These are phyloP conservation scores for Meliscaeva auricollis DNA, from an alignment of 2,888 invertebrate species.

Conservation along the genomic window DNA sequence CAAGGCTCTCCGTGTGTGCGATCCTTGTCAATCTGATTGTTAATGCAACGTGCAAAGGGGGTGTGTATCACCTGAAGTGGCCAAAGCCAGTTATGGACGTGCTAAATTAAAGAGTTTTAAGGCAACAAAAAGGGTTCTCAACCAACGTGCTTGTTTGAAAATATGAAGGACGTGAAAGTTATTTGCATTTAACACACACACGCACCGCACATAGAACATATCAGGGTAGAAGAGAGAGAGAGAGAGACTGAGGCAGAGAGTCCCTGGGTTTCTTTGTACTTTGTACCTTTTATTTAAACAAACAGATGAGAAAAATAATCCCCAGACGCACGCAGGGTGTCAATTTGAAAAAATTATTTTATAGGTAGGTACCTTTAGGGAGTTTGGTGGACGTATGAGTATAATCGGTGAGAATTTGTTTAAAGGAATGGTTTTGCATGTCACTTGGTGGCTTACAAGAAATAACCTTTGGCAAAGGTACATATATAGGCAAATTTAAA, in stretches of 20 bases:
- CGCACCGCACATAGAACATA: background rate
- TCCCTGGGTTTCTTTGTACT: background rate
- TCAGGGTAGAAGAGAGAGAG: background rate
- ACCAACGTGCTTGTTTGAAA: background rate
- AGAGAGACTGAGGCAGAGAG: background rate
- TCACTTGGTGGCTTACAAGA: no score
- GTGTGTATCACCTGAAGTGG: background rate
- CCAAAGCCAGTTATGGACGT: constrained; percentile 35
- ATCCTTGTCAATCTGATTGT: constrained; percentile 24
- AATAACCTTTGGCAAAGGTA: no score
- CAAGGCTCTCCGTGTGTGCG: background rate
- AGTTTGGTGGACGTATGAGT: no score
- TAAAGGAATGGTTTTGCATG: no score
- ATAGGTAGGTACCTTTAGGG: no score
- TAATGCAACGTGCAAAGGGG: constrained; percentile 6
- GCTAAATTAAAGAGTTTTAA: constrained; percentile 12
- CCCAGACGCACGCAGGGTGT: background rate
- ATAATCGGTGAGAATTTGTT: no score
- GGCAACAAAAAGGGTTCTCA: constrained; percentile 6
- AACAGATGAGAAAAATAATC: background rate
- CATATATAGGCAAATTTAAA: no score
- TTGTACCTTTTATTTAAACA: background rate
- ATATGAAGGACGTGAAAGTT: constrained; percentile 9
- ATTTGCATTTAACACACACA: constrained; percentile 23
- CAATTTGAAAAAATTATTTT: background rate